These are phyloP conservation scores for Tachina fera DNA, from an alignment of 2,888 invertebrate species.

Conservation along the genomic window DNA sequence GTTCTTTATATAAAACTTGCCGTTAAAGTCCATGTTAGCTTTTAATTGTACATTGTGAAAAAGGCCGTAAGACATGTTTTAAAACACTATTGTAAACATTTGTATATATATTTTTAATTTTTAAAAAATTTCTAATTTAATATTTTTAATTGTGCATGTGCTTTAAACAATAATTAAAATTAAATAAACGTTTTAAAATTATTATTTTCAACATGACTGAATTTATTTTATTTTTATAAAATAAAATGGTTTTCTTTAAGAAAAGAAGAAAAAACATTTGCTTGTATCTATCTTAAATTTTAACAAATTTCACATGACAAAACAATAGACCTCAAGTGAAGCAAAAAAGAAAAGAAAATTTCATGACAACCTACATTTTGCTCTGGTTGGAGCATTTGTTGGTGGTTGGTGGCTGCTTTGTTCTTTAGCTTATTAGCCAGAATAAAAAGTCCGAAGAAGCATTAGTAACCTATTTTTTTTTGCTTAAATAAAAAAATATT, in stretches of 20 bases:
- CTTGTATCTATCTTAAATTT: slow-evolving; percentile 18
- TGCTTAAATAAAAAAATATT: slow-evolving; percentile 21
- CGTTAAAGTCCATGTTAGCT: too few species aligned
- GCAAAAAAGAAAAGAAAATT: slow-evolving; percentile 1
- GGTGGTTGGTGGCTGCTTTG: slow-evolving; percentile 27
- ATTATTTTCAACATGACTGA: slow-evolving; percentile 12
- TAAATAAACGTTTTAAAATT: neutral
- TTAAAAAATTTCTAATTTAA: neutral
- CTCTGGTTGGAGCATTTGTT: slow-evolving; percentile 1
- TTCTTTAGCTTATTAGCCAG: slow-evolving; percentile 26
- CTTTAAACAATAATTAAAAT: neutral
- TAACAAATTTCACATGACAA: slow-evolving; percentile 51
- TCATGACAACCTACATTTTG: slow-evolving; percentile 54
- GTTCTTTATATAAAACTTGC: too few species aligned
- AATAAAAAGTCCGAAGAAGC: slow-evolving; percentile 21
- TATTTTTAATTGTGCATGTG: neutral
- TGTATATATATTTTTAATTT: neutral
- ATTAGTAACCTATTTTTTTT: slow-evolving; percentile 34
- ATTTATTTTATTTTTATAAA: neutral
- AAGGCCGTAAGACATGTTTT: too few species aligned
- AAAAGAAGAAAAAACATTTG: neutral
- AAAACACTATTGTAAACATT: too few species aligned
- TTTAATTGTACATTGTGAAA: too few species aligned
- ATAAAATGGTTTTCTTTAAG: slow-evolving; percentile 8
- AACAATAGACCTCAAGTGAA: slow-evolving; percentile 50